phyloP scores from a whole-genome alignment of 2,888 invertebrate species.

The Lasioglossum pauxillum region DNA sequence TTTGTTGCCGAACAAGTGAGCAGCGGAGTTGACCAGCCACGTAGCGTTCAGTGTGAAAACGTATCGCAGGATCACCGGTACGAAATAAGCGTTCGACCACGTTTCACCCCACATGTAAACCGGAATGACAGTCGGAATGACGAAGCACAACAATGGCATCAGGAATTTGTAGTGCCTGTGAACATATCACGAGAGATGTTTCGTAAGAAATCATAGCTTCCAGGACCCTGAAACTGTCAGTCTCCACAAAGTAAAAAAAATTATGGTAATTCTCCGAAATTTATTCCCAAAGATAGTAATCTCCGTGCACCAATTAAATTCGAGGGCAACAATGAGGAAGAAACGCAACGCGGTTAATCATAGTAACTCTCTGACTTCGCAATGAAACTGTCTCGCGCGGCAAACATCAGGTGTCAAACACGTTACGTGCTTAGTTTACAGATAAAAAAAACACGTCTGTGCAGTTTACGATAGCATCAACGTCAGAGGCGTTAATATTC shows the following conservation, averaged over 20 bases:
- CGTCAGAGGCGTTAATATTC: neutral
- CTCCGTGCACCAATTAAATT: neutral
- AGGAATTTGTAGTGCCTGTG: conserved; percentile 88
- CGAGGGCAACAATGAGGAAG: neutral
- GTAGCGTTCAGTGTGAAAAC: conserved; percentile 91
- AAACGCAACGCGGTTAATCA: neutral
- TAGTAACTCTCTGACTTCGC: neutral
- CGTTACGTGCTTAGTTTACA: neutral
- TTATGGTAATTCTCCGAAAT: neutral
- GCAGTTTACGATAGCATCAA: neutral
- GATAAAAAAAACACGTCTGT: neutral
- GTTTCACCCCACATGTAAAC: conserved; percentile 90
- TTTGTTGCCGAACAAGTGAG: conserved; percentile 91
- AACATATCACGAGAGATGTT: neutral
- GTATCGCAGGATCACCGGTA: conserved; percentile 90
- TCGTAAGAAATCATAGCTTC: neutral
- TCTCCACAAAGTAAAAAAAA: neutral
- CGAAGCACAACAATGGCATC: conserved; percentile 89
- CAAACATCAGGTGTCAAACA: neutral
- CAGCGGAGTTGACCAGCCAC: conserved; percentile 96
- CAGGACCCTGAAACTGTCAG: neutral
- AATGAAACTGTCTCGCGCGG: neutral
- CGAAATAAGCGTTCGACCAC: conserved; percentile 88
- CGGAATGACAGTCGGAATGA: conserved; percentile 90
- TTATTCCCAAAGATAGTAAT: neutral